Conservation (phyloP, 2,888 invertebrate genomes). For the Agrilus mali region DNA sequence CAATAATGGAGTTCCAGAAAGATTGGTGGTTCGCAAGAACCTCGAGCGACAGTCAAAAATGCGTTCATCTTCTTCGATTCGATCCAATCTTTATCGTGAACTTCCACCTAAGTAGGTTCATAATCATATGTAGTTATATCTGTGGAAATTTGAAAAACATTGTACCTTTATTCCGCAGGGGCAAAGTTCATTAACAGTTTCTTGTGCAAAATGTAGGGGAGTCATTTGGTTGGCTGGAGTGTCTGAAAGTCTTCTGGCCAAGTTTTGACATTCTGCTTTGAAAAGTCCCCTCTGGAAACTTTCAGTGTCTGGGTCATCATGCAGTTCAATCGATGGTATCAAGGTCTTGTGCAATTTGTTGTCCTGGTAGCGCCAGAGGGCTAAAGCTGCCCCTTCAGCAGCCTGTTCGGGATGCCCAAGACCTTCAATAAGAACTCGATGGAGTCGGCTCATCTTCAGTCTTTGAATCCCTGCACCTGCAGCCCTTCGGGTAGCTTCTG, state of each 20-base stretch:
- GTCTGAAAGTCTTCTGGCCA: constrained; percentile 60
- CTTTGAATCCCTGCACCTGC: constrained; percentile 45
- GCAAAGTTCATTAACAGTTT: constrained; percentile 49
- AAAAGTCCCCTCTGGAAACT: constrained; percentile 48
- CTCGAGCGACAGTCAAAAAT: constrained; percentile 53
- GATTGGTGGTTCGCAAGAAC: constrained; percentile 52
- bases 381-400: constrained; percentile 51
- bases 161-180: constrained; percentile 39
- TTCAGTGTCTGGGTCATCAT: constrained; percentile 40
- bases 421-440: constrained; percentile 45
- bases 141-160: constrained; percentile 1
- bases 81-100: constrained; percentile 53
- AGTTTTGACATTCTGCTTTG: constrained; percentile 61
- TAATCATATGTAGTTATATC: constrained; percentile 16
- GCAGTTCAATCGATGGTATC: constrained; percentile 38
- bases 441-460: constrained; percentile 36
- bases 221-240: constrained; percentile 71
- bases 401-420: constrained; percentile 48
- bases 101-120: constrained; percentile 22
- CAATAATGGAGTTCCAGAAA: constrained; percentile 52
- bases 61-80: constrained; percentile 49
- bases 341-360: constrained; percentile 38
- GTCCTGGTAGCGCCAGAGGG: constrained; percentile 49
- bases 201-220: constrained; percentile 57
- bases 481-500: constrained; percentile 54